Conservation (phyloP, 2,888 invertebrate species). For the Eupelmus urozonus region DNA sequence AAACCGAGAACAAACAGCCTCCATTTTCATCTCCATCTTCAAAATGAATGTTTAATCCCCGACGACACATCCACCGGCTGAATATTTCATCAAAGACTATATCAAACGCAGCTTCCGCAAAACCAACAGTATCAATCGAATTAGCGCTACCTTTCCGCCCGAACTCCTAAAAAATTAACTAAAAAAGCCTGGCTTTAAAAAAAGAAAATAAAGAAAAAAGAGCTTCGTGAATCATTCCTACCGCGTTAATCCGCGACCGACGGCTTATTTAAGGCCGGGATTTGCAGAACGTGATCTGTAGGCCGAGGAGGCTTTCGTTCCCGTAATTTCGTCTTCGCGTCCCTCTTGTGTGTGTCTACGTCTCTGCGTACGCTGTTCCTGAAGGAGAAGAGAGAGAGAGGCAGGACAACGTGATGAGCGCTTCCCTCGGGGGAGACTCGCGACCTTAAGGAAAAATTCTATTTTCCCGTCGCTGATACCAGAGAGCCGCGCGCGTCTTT, state of each 20-base stretch:
- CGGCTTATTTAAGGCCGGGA: conserved; percentile 58
- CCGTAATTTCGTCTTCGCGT: conserved; percentile 39
- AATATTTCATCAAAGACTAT: no score
- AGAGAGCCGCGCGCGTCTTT: conserved; percentile 2
- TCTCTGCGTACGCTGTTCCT: background rate
- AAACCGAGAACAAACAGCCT: no score
- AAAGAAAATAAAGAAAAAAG: background rate
- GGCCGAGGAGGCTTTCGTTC: conserved; percentile 13
- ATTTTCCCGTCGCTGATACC: conserved; percentile 31
- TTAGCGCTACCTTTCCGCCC: background rate
- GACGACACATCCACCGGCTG: no score
- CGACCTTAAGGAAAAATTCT: conserved; percentile 48
- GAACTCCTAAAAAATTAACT: background rate
- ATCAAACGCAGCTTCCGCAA: background rate
- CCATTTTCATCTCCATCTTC: no score
- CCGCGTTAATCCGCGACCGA: conserved; percentile 45
- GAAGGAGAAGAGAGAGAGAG: background rate
- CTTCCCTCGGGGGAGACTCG: conserved; percentile 11
- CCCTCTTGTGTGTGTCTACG: background rate
- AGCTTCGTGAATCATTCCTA: conserved; percentile 30
- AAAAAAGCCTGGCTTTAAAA: background rate
- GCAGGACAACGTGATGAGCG: conserved; percentile 29
- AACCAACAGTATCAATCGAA: background rate
- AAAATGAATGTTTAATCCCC: background rate
- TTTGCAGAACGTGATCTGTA: conserved; percentile 58